Base-by-base conservation (phyloP, 2,888 invertebrate species). In the Syritta pipiens region DNA sequence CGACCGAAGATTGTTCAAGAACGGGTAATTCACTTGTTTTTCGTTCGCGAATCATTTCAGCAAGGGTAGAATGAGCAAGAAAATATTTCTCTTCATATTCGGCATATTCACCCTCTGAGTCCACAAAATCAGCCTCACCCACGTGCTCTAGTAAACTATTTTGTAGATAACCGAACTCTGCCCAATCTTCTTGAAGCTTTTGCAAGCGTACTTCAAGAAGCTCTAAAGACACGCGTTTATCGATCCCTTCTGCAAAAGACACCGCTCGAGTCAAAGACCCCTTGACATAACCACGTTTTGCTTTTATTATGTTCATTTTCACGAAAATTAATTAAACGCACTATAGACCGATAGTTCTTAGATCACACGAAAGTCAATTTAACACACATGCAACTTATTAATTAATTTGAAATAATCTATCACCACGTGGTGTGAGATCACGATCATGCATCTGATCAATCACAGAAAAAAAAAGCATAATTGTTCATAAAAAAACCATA, bases 151-250 rank as follows among this genome's bases (percentile, higher is more conserved):
- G 7, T 1, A 51, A 6, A 0, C 32, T 5, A 0, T 22, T 32
- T 32, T 32, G 49, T 4, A 19, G 3, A 9, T 9, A 30, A 10
- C 2, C 7, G 12, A 51, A 51, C 10, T 51, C 32, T 3, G 1
- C 12, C 49, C 32, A 51, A n/a, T 17, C 32, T 19, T 51, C 32
- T 1, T 51, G 26, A 3, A 51, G 32, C 7, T 51, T 32, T 51
- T 30, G 20, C 10, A 32, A 32, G 3, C 51, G 22, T 20, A 30
- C 7, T 32, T 32, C 32, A 0, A 51, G 32, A 1, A 19, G n/a
- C 9, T 26, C 26, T 7, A 26, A 9, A 0, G 14, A 28, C 5
- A 48, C 46, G 1, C 17, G 26, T 1, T 30, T 28, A 19, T 48
- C 17, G 14, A 48, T 4, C 1, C 28, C n/a, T 28, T 48, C 28